Conservation (phyloP, 1,140 invertebrate species). For the Ooceraea biroi region DNA sequence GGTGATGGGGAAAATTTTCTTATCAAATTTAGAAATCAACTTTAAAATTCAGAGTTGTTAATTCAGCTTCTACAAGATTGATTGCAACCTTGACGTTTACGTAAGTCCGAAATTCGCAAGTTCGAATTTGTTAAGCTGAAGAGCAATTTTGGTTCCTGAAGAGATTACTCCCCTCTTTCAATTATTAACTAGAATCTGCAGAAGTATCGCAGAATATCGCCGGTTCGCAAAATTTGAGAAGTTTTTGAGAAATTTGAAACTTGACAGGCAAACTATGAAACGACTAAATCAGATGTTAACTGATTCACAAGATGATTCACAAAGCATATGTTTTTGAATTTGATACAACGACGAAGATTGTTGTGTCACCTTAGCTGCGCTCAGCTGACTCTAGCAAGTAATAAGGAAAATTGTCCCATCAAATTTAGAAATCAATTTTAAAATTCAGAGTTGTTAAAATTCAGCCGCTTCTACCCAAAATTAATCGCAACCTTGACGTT, state of each 20-base stretch:
- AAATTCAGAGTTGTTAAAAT: background rate
- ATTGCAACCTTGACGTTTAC: too few relatives aligned
- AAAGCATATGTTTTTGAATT: too few relatives aligned
- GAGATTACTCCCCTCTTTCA: background rate
- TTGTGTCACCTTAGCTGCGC: conserved; percentile 48
- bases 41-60: background rate
- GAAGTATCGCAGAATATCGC: too few relatives aligned
- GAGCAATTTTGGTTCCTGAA: background rate
- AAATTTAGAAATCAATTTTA: background rate
- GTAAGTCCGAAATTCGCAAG: too few relatives aligned
- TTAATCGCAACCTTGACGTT: too few relatives aligned
- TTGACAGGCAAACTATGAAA: too few relatives aligned
- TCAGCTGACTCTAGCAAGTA: conserved; percentile 5
- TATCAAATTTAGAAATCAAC: conserved; percentile 7
- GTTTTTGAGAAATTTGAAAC: too few relatives aligned
- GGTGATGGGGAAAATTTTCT: conserved; percentile 22
- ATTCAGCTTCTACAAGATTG: too few relatives aligned
- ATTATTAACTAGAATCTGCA: conserved; percentile 17
- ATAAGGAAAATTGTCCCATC: conserved; percentile 18
- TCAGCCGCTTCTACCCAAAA: too few relatives aligned
- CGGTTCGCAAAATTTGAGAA: too few relatives aligned
- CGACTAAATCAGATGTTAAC: too few relatives aligned
- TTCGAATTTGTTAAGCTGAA: background rate
- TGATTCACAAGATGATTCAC: too few relatives aligned
- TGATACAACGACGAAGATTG: conserved; percentile 42